Conservation (phyloP, 2,888 invertebrate genomes). For the Phlogophora meticulosa region DNA sequence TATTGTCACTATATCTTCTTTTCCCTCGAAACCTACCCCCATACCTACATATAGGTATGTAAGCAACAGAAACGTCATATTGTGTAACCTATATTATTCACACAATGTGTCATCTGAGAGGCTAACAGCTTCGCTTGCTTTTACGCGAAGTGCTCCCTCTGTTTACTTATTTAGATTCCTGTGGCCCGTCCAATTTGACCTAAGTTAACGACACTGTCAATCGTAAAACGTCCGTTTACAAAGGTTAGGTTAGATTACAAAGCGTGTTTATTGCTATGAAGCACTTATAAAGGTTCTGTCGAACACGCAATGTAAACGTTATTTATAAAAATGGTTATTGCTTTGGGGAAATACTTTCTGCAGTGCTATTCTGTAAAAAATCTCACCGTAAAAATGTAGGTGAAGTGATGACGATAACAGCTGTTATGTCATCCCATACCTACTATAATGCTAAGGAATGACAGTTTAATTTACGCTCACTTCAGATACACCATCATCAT, state of each 20-base stretch:
- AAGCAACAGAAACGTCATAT: too few species aligned
- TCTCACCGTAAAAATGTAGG: too few species aligned
- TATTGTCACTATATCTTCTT: too few species aligned
- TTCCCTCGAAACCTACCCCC: too few species aligned
- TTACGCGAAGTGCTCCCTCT: constrained; percentile 27
- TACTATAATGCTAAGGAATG: too few species aligned
- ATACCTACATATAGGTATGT: too few species aligned
- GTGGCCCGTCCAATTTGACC: constrained; percentile 14
- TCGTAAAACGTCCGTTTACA: constrained; percentile 54
- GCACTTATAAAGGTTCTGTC: constrained; percentile 11
- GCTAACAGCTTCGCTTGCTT: constrained; percentile 2
- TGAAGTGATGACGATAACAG: too few species aligned
- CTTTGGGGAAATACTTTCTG: constrained; percentile 11
- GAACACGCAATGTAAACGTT: constrained; percentile 41
- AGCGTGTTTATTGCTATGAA: constrained; percentile 52
- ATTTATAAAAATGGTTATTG: constrained; percentile 22
- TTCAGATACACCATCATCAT: too few species aligned
- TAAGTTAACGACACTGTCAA: constrained; percentile 36
- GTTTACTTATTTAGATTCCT: constrained; percentile 24
- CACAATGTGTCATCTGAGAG: constrained; percentile 32
- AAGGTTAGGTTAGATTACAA: constrained; percentile 48
- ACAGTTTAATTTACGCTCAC: too few species aligned
- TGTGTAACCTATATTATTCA: constrained; percentile 35
- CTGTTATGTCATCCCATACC: too few species aligned
- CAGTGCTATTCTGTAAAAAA: too few species aligned